Base-by-base conservation (phyloP, 1,140 invertebrate species). In the Drosophila trapezifrons region DNA sequence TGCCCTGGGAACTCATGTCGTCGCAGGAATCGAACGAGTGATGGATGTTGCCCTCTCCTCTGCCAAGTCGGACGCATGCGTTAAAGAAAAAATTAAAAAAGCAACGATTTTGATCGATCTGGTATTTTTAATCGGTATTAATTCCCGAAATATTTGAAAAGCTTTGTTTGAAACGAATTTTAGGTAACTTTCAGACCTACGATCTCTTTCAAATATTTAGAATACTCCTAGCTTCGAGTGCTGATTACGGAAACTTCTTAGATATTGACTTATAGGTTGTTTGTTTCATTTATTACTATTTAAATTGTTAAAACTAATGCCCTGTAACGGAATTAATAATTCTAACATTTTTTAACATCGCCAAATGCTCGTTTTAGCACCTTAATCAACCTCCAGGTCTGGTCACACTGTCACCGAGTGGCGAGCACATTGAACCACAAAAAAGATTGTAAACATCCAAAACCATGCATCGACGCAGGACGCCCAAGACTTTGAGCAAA, bases 381-480 rank as follows among this genome's bases (percentile, higher is more conserved):
- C 1, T 22, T 20, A 3, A 3, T 22, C 5, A 3, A 0, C 13
- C 7, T 15, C 8, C 32, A 4, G 1, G 8, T 2, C 29, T 54
- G 51, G 51, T 54, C 51, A 54, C 51, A 37, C 51, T 37, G 13
- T 2, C 18, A 15, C 13, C 32, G 0, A n/a, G 13, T 20, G 49
- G 58, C 59, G 46, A 70, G 69, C 69, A 72, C 69, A 72, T 72
- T 71, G 45, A 27, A 25, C 17, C 35, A 37, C 35, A 37, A 60
- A 38, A 35, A 43, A 9, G 17, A 18, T 5, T 13, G 25, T 37
- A 71, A 71, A 71, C 10, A 40, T 32, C 25, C 8, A 40, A 38
- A 64, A 66, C 55, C 7, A 91, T 91, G 89, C 74, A 71, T 12
- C 76, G 76, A 17, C 80, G 76, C 15, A 76, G 76, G 22, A 69